These are phyloP conservation scores for Geodia barretti DNA, from an alignment of 37 sponge, comb jelly and placozoan species.

Conservation along the genomic window DNA sequence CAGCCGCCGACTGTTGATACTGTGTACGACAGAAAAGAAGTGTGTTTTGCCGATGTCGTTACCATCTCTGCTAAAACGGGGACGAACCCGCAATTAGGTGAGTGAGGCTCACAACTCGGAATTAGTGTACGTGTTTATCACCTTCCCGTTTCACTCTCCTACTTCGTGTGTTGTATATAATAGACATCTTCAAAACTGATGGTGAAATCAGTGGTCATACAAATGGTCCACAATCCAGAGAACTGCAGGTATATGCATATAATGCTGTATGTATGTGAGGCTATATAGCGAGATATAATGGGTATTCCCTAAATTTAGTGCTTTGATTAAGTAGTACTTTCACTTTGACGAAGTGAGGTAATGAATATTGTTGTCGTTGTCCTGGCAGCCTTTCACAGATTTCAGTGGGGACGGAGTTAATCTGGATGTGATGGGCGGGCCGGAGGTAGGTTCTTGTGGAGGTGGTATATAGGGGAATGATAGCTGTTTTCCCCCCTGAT, in stretches of 20 bases:
- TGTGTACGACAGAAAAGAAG: conserved; percentile 7
- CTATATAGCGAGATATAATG: background rate
- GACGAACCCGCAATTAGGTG: background rate
- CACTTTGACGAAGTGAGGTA: too few relatives aligned
- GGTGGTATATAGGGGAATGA: background rate
- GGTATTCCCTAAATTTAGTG: too few relatives aligned
- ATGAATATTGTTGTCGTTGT: background rate
- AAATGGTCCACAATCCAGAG: conserved; percentile 15
- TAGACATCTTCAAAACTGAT: conserved; percentile 68
- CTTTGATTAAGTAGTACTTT: too few relatives aligned
- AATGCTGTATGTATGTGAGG: background rate
- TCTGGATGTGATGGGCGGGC: background rate
- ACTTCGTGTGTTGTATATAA: background rate
- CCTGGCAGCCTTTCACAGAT: conserved; percentile 25
- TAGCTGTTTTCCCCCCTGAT: background rate
- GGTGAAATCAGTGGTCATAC: conserved; percentile 41
- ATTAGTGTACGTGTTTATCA: background rate
- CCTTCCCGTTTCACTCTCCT: background rate
- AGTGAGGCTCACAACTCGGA: background rate
- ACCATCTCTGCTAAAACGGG: conserved; percentile 8
- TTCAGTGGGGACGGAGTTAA: background rate
- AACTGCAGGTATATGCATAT: conserved; percentile 28
- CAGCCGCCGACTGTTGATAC: conserved; percentile 19
- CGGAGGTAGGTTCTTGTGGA: background rate
- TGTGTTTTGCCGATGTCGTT: conserved; percentile 32